These are phyloP conservation scores for Myotis daubentonii DNA, from an alignment of 2,797 vertebrate species.

Conservation along the genomic window DNA sequence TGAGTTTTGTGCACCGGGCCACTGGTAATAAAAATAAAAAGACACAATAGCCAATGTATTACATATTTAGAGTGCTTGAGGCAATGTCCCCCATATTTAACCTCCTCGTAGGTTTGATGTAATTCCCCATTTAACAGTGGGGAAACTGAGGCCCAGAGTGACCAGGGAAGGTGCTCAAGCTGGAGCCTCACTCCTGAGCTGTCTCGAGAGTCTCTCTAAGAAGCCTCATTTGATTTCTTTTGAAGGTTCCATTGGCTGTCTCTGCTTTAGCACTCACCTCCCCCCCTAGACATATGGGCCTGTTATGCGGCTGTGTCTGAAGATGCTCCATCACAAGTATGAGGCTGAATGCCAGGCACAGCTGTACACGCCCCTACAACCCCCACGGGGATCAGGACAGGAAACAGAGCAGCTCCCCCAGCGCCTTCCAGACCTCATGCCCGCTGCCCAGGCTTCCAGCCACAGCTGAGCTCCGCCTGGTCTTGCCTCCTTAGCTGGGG, in stretches of 20 bases:
- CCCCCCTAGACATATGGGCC: neutral
- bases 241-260: neutral
- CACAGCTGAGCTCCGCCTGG: neutral
- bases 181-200: neutral
- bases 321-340: neutral
- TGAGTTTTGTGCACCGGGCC: too few relatives aligned
- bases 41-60: neutral
- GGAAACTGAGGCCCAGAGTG: neutral
- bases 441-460: neutral
- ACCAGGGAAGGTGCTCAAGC: neutral
- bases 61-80: neutral
- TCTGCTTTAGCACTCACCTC: too few relatives aligned
- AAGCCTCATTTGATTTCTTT: neutral
- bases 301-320: neutral
- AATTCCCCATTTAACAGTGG: neutral
- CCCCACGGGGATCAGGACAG: neutral
- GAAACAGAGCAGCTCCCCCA: neutral
- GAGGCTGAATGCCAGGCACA: neutral
- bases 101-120: neutral
- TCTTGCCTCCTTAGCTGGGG: neutral
- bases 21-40: neutral
- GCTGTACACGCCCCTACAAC: neutral
- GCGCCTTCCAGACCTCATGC: neutral
- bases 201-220: neutral
- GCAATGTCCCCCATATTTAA: neutral